Conservation (phyloP, 1,140 invertebrate species). For the Anastrepha obliqua region DNA sequence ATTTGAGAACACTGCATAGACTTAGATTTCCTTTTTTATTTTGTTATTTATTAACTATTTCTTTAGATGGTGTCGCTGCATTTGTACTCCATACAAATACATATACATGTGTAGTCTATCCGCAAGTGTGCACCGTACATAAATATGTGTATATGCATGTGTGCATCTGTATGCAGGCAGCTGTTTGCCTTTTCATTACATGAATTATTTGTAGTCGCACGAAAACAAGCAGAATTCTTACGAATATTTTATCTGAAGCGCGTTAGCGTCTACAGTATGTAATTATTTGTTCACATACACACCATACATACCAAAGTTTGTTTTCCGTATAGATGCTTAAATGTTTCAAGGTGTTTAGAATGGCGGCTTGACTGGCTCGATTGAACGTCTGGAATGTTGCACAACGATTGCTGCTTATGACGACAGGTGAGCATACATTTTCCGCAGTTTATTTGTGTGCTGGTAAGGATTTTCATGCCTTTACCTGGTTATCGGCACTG, state of each 20-base stretch:
- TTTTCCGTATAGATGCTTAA: not conserved
- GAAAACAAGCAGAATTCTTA: not conserved
- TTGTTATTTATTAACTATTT: too few relatives aligned
- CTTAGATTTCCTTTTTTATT: too few relatives aligned
- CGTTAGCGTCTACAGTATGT: not conserved
- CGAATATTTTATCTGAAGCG: constrained; percentile 13
- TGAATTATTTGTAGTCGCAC: constrained; percentile 9
- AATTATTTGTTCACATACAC: constrained; percentile 14
- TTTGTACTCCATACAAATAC: too few relatives aligned
- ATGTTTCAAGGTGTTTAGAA: constrained; percentile 31
- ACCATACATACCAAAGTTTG: not conserved
- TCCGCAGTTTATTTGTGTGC: not conserved
- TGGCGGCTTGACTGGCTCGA: not conserved
- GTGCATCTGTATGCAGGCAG: not conserved
- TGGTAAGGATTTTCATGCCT: too few relatives aligned
- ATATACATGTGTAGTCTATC: too few relatives aligned
- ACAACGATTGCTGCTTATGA: not conserved
- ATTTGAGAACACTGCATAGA: not conserved
- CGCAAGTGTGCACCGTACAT: too few relatives aligned
- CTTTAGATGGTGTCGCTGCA: too few relatives aligned
- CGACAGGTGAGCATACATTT: constrained; percentile 10
- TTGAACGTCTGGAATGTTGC: not conserved
- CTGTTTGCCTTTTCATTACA: not conserved
- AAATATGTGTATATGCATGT: not conserved
- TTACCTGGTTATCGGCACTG: too few relatives aligned